These are phyloP conservation scores for Tetrapedia diversipes DNA, from an alignment of 2,888 invertebrate genomes.

Conservation along the genomic window DNA sequence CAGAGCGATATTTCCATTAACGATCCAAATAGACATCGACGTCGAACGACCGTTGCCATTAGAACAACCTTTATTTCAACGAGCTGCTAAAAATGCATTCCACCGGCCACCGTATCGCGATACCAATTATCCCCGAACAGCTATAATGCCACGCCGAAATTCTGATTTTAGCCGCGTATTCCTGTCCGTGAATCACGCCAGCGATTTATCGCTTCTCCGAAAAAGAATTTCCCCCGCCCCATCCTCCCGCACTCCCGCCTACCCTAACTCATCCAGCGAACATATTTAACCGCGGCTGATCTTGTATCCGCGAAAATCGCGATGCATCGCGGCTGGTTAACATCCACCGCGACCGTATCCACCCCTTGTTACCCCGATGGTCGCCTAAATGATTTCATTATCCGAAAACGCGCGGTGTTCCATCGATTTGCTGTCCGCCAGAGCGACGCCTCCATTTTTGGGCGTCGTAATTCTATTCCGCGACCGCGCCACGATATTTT, in stretches of 20 bases:
- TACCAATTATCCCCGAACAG: not conserved
- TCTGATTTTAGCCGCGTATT: slow-evolving; percentile 17
- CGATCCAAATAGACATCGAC: not conserved
- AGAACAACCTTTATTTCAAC: not conserved
- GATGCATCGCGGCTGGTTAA: not conserved
- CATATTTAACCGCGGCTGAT: not conserved
- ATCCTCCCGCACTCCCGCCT: too few species aligned
- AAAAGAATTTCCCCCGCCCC: not conserved
- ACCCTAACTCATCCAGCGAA: too few species aligned
- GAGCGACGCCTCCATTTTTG: slow-evolving; percentile 57
- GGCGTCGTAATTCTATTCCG: slow-evolving; percentile 60
- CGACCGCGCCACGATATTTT: slow-evolving; percentile 58
- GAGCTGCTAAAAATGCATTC: slow-evolving; percentile 1
- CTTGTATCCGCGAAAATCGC: not conserved
- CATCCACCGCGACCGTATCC: not conserved
- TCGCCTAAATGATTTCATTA: slow-evolving; percentile 41
- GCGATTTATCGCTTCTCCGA: not conserved
- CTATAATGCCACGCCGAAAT: not conserved
- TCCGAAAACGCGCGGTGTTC: slow-evolving; percentile 28
- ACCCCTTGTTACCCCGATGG: slow-evolving; percentile 4
- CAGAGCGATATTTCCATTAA: not conserved
- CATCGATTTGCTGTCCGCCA: slow-evolving; percentile 52
- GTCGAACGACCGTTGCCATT: not conserved
- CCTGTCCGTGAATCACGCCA: not conserved
- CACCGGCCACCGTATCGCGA: not conserved